phyloP scores from a whole-genome alignment of 2,888 invertebrate genomes.

The Pomacea canaliculata region DNA sequence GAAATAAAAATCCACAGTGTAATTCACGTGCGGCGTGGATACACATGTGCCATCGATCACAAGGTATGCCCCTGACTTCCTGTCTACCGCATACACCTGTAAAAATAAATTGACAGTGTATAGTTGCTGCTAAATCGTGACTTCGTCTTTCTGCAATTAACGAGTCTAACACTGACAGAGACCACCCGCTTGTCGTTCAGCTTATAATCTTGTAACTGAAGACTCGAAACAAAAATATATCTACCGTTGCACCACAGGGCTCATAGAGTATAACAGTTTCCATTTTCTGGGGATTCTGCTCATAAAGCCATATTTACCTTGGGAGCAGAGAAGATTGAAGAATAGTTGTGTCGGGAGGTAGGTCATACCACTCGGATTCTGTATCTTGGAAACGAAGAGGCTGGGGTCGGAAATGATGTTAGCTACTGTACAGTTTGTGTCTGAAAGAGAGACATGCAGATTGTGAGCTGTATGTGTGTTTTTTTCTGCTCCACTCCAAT shows the following conservation, averaged over 20 bases:
- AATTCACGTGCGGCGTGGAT: constrained; percentile 18
- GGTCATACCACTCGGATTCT: not conserved
- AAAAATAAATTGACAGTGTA: not conserved
- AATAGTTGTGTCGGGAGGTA: constrained; percentile 13
- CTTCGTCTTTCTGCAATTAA: no score
- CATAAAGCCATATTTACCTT: not conserved
- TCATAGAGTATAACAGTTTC: not conserved
- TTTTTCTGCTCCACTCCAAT: no score
- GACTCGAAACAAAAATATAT: no score
- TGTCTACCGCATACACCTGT: constrained; percentile 47
- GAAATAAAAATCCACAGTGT: constrained; percentile 48
- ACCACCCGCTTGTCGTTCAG: no score
- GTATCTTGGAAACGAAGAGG: constrained; percentile 7
- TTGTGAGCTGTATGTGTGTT: no score
- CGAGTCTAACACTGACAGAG: no score
- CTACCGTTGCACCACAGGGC: no score
- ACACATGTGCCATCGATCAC: constrained; percentile 47
- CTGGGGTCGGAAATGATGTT: constrained; percentile 7
- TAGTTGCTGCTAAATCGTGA: no score
- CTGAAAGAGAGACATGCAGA: constrained; percentile 1
- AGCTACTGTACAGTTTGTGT: constrained; percentile 11
- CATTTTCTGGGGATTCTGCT: not conserved
- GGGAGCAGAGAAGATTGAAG: constrained; percentile 11
- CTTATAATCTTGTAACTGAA: no score
- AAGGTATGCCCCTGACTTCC: constrained; percentile 43